phyloP scores from a whole-genome alignment of 92 coral and sea anemone genomes.

The Heliopora coerulea region DNA sequence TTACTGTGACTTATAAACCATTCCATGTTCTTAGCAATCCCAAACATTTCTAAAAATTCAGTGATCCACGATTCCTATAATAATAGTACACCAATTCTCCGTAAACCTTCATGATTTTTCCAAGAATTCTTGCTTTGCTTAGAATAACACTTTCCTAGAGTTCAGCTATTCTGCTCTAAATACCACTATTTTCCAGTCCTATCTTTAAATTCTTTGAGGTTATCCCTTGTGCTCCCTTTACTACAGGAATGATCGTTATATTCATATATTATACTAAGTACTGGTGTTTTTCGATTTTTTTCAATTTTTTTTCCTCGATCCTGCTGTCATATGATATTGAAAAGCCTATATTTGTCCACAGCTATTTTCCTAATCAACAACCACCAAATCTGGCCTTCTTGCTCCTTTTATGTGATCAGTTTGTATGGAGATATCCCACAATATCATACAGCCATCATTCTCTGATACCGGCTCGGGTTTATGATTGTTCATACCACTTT shows the following conservation, averaged over 20 bases:
- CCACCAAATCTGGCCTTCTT: background rate
- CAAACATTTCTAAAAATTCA: too few species aligned
- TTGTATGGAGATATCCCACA: slow-evolving; percentile 20
- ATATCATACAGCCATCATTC: background rate
- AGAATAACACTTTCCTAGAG: slow-evolving; percentile 3
- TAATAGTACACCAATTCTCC: background rate
- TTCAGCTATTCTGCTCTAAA: background rate
- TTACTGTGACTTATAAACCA: too few species aligned
- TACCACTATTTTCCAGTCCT: background rate
- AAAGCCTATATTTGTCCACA: slow-evolving; percentile 2
- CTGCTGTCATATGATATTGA: background rate
- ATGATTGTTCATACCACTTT: slow-evolving; percentile 33
- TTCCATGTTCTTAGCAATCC: too few species aligned
- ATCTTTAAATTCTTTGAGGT: background rate
- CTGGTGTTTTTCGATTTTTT: background rate
- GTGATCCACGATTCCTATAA: too few species aligned
- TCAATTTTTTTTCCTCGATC: background rate
- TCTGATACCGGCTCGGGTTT: slow-evolving; percentile 2
- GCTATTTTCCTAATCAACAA: background rate
- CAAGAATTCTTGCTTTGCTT: background rate
- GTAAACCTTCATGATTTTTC: background rate
- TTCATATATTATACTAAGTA: background rate
- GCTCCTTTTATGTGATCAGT: slow-evolving; percentile 17
- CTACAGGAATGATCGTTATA: background rate
- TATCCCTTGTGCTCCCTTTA: background rate